phyloP scores from a whole-genome alignment of 92 coral and sea anemone species.

The Pocillopora grandis region DNA sequence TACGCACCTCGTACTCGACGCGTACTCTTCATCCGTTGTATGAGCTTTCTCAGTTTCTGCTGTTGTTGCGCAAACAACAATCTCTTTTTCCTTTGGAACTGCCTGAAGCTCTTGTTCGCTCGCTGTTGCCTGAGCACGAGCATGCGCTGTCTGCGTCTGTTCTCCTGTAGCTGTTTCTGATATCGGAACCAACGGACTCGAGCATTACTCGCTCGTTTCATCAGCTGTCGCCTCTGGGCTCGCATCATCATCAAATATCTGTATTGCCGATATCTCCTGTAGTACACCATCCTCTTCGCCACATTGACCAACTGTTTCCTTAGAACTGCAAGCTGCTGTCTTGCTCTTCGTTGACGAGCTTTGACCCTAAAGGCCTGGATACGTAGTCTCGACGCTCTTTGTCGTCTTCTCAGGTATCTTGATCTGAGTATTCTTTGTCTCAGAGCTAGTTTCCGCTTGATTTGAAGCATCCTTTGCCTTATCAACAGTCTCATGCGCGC shows the following conservation, averaged over 20 bases:
- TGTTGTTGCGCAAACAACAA: slow-evolving; percentile 1
- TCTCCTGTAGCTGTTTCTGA: slow-evolving; percentile 3
- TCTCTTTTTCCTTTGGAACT: slow-evolving; percentile 10
- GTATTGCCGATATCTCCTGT: not conserved
- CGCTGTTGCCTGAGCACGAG: slow-evolving; percentile 11
- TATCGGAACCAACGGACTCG: slow-evolving; percentile 15
- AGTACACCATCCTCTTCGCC: slow-evolving; percentile 18
- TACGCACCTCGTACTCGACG: slow-evolving; percentile 22
- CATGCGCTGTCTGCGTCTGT: slow-evolving; percentile 7
- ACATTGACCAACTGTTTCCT: not conserved
- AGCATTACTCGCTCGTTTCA: slow-evolving; percentile 10
- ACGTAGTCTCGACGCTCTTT: slow-evolving; percentile 3
- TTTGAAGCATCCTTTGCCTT: not conserved
- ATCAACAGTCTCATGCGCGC: slow-evolving; percentile 10
- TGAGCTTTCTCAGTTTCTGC: not conserved
- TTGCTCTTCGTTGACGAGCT: slow-evolving; percentile 7
- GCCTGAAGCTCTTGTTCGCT: not conserved
- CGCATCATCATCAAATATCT: not conserved
- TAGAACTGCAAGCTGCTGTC: not conserved
- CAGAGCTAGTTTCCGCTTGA: slow-evolving; percentile 9
- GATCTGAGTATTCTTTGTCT: slow-evolving; percentile 4
- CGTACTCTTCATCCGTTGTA: not conserved
- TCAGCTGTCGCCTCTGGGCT: not conserved
- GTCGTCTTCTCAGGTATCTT: slow-evolving; percentile 3
- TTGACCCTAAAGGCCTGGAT: not conserved